These are phyloP conservation scores for Charanyca ferruginea DNA, from an alignment of 2,888 invertebrate species.

Conservation along the genomic window DNA sequence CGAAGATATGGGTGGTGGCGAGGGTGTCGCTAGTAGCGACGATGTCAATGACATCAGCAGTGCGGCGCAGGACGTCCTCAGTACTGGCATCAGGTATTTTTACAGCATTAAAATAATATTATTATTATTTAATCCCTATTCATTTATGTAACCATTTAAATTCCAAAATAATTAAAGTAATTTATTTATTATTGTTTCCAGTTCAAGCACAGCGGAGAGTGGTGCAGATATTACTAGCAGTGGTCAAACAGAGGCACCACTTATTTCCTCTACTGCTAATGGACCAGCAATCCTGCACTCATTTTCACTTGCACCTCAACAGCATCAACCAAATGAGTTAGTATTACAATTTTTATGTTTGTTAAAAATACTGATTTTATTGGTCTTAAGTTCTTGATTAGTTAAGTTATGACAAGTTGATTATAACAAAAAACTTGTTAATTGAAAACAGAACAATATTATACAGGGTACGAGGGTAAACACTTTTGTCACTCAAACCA, in stretches of 20 bases:
- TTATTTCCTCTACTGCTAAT: constrained; percentile 87
- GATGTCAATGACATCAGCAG: constrained; percentile 89
- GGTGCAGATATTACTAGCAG: constrained; percentile 87
- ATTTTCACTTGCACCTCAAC: constrained; percentile 82
- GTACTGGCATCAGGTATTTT: constrained; percentile 85
- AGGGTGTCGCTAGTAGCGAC: constrained; percentile 89
- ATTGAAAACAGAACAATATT: too few species aligned
- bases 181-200: constrained; percentile 58
- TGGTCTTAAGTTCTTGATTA: background rate
- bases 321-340: constrained; percentile 84
- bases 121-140: background rate
- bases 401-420: too few species aligned
- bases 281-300: constrained; percentile 84
- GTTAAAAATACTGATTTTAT: background rate
- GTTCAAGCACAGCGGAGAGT: constrained; percentile 88
- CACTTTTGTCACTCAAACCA: too few species aligned
- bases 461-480: too few species aligned
- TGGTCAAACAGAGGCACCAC: constrained; percentile 82
- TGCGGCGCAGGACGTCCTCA: constrained; percentile 84
- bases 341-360: constrained; percentile 60
- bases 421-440: too few species aligned
- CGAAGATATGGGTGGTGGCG: constrained; percentile 88
- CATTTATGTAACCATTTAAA: too few species aligned
- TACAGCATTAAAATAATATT: background rate
- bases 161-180: background rate